Evolutionary conservation across 2,113 vertebrate genomes (phyloP).

Genomic region (Coregonus clupeaformis): DNA sequence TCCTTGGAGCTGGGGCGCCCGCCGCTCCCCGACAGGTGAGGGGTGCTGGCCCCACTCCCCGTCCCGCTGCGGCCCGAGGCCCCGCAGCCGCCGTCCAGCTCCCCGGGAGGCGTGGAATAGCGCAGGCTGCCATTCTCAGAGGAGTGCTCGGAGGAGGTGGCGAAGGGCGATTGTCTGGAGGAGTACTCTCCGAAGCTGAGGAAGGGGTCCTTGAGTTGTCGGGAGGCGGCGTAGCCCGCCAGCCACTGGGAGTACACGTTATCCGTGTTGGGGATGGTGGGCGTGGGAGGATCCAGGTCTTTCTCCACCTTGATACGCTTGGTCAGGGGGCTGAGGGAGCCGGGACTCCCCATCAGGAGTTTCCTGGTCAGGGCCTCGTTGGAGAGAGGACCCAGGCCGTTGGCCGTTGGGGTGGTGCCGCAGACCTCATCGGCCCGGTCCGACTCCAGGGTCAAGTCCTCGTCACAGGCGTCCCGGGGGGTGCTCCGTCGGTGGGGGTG

Average conservation of each 20-base stretch:
- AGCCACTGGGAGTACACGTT: constrained; percentile 99
- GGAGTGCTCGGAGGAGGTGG: constrained; percentile 95
- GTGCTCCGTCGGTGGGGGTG: constrained; percentile 77
- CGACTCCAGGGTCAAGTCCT: constrained; percentile 83
- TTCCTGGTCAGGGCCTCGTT: constrained; percentile 89
- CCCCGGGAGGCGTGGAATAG: constrained; percentile 94
- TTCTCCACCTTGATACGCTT: constrained; percentile 99
- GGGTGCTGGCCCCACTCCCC: constrained; percentile 74
- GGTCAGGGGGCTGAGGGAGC: constrained; percentile 89
- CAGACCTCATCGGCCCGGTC: constrained; percentile 84
- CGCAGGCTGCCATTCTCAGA: constrained; percentile 98
- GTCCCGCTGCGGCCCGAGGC: constrained; percentile 92
- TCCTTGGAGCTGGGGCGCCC: constrained; percentile 96
- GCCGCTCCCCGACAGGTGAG: constrained; percentile 81
- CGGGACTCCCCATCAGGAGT: constrained; percentile 86
- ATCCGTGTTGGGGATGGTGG: constrained; percentile 92
- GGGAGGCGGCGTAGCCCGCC: constrained; percentile 92
- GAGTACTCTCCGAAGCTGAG: constrained; percentile 93
- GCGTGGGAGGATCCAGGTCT: constrained; percentile 88
- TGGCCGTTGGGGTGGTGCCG: constrained; percentile 66
- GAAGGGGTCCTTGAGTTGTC: constrained; percentile 97
- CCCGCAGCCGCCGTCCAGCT: constrained; percentile 89
- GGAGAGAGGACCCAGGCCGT: constrained; percentile 87
- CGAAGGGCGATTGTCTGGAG: constrained; percentile 98
- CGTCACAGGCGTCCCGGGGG: constrained; percentile 81